These are phyloP conservation scores for Hydrophis major DNA, from an alignment of 2,797 vertebrate genomes.

Conservation along the genomic window DNA sequence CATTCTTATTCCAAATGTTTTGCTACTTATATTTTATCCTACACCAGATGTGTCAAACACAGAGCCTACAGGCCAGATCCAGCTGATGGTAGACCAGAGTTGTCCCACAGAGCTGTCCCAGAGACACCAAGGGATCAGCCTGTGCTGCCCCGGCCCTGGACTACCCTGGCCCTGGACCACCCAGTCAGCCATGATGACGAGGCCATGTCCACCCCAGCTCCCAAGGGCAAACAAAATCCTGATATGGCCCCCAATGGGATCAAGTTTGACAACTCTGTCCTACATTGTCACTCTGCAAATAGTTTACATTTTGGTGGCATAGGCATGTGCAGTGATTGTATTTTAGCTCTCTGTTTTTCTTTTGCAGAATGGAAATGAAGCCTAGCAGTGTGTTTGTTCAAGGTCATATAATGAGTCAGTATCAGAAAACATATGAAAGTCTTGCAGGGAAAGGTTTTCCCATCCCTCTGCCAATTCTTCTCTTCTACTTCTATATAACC, in stretches of 20 bases:
- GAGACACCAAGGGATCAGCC: too few species aligned
- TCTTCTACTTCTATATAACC: neutral
- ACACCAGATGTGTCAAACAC: too few species aligned
- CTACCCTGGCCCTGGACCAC: too few species aligned
- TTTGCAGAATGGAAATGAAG: neutral
- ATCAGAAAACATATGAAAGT: neutral
- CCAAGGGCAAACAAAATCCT: neutral
- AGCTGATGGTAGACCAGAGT: too few species aligned
- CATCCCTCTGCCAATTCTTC: neutral
- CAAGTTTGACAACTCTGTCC: neutral
- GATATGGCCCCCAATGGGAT: neutral
- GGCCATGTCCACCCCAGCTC: neutral
- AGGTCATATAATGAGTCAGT: neutral
- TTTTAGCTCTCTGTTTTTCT: neutral
- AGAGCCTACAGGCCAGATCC: too few species aligned
- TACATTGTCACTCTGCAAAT: neutral
- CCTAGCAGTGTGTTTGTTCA: neutral
- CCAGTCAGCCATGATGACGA: too few species aligned
- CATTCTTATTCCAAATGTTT: neutral
- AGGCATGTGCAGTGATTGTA: neutral
- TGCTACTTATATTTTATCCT: neutral
- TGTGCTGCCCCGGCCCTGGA: too few species aligned
- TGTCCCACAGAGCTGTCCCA: rapidly evolving
- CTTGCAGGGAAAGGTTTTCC: neutral
- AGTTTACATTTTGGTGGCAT: neutral